Percentiles rank a stretch among this genome's conserved stretches.
phyloP scores from a whole-genome alignment of 2,888 invertebrate genomes.

The Auanema sp. region DNA sequence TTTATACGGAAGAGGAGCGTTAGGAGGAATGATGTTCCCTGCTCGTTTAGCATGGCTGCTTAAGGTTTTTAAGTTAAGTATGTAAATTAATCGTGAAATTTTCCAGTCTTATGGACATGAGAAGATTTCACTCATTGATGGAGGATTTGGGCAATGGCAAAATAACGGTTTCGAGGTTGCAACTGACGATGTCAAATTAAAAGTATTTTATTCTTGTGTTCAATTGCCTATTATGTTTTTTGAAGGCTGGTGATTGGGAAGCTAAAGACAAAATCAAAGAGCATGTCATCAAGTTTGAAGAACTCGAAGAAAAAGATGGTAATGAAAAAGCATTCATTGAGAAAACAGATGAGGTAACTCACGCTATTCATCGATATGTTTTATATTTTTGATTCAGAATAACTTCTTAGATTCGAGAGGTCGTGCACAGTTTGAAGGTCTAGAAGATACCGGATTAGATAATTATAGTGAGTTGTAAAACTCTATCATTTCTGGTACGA shows the following conservation, averaged over 20 bases:
- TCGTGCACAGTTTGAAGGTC: conserved; percentile 54
- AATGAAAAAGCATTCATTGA: conserved; percentile 32
- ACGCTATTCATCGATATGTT: not conserved
- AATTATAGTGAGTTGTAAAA: conserved; percentile 23
- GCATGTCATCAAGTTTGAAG: conserved; percentile 47
- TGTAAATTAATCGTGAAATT: not conserved
- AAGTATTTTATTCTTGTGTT: too few species aligned
- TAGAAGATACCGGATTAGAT: conserved; percentile 49
- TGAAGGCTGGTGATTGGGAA: conserved; percentile 38
- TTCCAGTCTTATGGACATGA: conserved; percentile 54
- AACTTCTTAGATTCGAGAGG: conserved; percentile 57
- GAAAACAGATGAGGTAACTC: conserved; percentile 29
- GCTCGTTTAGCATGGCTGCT: conserved; percentile 53
- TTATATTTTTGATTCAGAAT: conserved; percentile 24
- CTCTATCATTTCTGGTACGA: conserved; percentile 7
- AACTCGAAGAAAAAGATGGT: conserved; percentile 32
- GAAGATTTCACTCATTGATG: conserved; percentile 51
- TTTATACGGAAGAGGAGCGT: conserved; percentile 51
- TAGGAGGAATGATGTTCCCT: conserved; percentile 56
- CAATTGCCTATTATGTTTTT: not conserved
- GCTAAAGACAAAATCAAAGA: conserved; percentile 30
- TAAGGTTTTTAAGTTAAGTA: conserved; percentile 32
- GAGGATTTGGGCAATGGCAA: conserved; percentile 52
- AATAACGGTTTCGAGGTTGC: conserved; percentile 33
- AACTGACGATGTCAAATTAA: conserved; percentile 26